Base-by-base conservation (phyloP, 2,888 invertebrate genomes). In the Mystacides longicornis region DNA sequence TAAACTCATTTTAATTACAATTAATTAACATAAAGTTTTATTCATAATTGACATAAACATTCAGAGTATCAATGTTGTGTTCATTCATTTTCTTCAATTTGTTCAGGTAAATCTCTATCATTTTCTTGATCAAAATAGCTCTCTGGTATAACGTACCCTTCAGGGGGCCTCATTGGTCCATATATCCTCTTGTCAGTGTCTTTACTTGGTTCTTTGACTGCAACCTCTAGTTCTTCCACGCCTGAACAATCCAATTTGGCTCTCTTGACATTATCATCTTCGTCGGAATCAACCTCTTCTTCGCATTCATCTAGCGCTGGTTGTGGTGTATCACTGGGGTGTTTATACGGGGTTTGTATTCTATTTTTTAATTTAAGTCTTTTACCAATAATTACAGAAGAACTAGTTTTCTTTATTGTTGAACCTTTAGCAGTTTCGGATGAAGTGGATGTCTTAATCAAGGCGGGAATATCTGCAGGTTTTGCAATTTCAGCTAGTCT, bases 401-500 rank as follows among this genome's bases (percentile, higher is more conserved):
- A 46, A 22, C 42, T 55, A 5, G 48, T 37, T 51, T 59, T 60
- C 46, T 55, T 59, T 27, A 58, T 33, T 1, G 53, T 20, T 3
- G 56, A 54, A 7, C 16, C 57, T 49, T 61, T 49, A 46, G 54
- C 58, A 62, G 56, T 22, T 56, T 54, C 54, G 3, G 61, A 62
- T 31, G 58, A 57, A 22, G 67, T 64, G 21, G 64, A 62, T 46
- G 64, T 64, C 55, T 70, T 67, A 21, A 72, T 63, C 1, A 81
- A 67, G 1, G 77, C 69, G 18, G 84, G 85, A 47, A 84, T 69
- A 63, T 77, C 68, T 0, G 86, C 80, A 0, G 90, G 90, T 58
- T 83, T 81, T 0, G 86, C 85, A 42, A 95, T 73, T 62, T 89
- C 86, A 0, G 89, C 81, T 21, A 95, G 70, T 20, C 84, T 82